Evolutionary conservation across 2,113 vertebrate species (phyloP).

Genomic region (Formicarius rufipectus): DNA sequence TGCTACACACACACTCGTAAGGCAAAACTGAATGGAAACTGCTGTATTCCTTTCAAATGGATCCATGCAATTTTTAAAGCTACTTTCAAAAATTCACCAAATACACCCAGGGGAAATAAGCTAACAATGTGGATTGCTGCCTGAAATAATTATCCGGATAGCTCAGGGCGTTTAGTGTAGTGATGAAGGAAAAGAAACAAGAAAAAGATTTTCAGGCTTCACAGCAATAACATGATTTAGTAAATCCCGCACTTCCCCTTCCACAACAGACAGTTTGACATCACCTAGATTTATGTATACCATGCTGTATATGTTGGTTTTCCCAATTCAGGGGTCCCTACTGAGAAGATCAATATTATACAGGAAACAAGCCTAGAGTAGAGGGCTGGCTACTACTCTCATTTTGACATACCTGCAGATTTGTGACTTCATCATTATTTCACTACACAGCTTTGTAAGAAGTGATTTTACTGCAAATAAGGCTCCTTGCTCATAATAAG

Average conservation of each 20-base stretch:
- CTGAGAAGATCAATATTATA: not conserved
- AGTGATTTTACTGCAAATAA: not conserved
- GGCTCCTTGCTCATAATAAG: not conserved
- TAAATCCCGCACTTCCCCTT: not conserved
- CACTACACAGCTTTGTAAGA: not conserved
- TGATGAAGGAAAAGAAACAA: not conserved
- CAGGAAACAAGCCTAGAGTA: not conserved
- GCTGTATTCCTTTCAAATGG: not conserved
- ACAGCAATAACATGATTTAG: not conserved
- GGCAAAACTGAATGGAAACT: not conserved
- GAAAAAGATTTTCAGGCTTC: not conserved
- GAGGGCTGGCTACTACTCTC: not conserved
- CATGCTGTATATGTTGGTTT: not conserved
- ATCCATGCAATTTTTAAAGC: not conserved
- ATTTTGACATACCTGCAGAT: not conserved
- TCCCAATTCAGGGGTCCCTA: not conserved
- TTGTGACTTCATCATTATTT: not conserved
- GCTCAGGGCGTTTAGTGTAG: not conserved
- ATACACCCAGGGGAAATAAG: slow-evolving; percentile 2
- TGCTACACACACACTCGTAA: not conserved
- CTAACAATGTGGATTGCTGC: not conserved
- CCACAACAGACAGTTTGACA: not conserved
- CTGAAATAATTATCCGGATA: slow-evolving; percentile 18
- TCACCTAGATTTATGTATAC: not conserved
- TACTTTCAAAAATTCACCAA: not conserved